These are phyloP conservation scores for Synanthedon tipuliformis DNA, from an alignment of 2,888 invertebrate species.

Conservation along the genomic window DNA sequence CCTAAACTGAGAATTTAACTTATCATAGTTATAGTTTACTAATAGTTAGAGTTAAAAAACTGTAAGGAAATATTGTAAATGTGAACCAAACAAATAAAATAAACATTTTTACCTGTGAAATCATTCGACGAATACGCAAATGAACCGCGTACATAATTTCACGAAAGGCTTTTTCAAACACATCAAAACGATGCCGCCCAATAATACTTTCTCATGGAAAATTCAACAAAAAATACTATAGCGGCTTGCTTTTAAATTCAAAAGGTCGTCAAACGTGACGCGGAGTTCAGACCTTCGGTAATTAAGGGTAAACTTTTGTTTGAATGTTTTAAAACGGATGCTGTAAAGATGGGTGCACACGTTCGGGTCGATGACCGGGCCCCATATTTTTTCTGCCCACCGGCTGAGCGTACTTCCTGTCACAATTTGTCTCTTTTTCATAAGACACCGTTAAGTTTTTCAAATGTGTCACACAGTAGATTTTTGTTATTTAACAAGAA, in stretches of 20 bases:
- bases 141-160: too few relatives aligned
- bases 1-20: too few relatives aligned
- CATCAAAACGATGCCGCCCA: not conserved
- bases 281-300: not conserved
- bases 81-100: too few relatives aligned
- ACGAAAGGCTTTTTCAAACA: not conserved
- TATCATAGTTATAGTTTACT: too few relatives aligned
- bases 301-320: not conserved
- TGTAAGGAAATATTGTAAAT: too few relatives aligned
- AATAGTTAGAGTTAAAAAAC: too few relatives aligned
- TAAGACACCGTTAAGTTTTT: slow-evolving; percentile 31
- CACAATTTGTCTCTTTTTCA: slow-evolving; percentile 56
- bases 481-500: too few relatives aligned
- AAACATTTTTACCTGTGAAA: too few relatives aligned
- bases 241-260: not conserved
- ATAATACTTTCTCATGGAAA: not conserved
- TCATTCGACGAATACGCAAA: too few relatives aligned
- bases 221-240: not conserved
- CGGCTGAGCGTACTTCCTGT: slow-evolving; percentile 62
- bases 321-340: slow-evolving; percentile 13
- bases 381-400: slow-evolving; percentile 40
- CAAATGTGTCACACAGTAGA: too few relatives aligned
- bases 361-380: slow-evolving; percentile 44
- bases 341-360: slow-evolving; percentile 27
- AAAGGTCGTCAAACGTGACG: not conserved